Percentiles rank a stretch among this genome's conserved stretches.
These are phyloP conservation scores for Melieria crassipennis DNA, from an alignment of 2,888 invertebrate species.

Conservation along the genomic window DNA sequence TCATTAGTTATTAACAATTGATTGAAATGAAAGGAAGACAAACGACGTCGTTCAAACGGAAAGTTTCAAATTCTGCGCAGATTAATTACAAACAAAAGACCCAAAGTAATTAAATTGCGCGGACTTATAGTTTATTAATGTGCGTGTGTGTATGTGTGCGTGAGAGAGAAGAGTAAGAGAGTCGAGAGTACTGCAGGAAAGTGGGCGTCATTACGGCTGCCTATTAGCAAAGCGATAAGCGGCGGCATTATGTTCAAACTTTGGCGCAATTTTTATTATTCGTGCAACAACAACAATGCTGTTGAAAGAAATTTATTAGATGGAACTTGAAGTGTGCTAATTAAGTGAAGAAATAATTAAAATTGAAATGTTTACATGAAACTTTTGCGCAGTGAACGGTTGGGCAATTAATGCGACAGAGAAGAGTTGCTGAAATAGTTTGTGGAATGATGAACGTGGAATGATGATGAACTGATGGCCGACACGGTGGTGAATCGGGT, in stretches of 20 bases:
- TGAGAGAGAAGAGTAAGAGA: not conserved
- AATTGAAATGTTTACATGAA: conserved; percentile 20
- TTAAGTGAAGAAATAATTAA: conserved; percentile 13
- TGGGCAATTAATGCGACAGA: not conserved
- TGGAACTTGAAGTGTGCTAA: conserved; percentile 22
- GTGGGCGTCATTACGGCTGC: not conserved
- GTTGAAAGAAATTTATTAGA: not conserved
- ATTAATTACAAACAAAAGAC: conserved; percentile 14
- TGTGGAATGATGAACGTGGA: not conserved
- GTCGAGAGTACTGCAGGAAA: too few species aligned
- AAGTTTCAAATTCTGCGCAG: conserved; percentile 14
- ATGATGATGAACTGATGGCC: not conserved
- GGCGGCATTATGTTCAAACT: not conserved
- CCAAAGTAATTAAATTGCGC: conserved; percentile 10
- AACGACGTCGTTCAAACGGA: not conserved
- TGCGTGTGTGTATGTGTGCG: not conserved
- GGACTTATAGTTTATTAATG: not conserved
- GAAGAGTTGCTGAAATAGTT: not conserved
- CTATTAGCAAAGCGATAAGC: not conserved
- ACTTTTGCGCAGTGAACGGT: not conserved
- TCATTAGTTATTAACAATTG: conserved; percentile 27
- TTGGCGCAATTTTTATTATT: conserved; percentile 3
- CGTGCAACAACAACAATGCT: conserved; percentile 6
- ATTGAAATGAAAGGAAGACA: conserved; percentile 8
- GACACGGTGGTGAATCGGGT: too few species aligned